Evolutionary conservation across 2,797 vertebrate genomes (phyloP).

Genomic region (Tinamus major): DNA sequence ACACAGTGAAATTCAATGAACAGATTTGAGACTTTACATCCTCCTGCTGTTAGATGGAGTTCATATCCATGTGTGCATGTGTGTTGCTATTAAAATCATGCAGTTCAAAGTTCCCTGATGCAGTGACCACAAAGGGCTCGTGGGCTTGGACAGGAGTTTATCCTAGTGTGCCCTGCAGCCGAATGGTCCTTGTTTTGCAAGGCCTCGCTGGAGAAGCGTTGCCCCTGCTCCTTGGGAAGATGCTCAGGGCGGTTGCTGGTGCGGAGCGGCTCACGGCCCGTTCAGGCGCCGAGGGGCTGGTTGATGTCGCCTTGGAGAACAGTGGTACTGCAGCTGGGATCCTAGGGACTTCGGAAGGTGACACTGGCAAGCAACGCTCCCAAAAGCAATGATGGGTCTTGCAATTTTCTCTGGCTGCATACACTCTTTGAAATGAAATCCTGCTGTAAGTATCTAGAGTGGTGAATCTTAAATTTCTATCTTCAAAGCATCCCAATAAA

Average conservation of each 20-base stretch:
- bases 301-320: background rate
- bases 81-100: background rate
- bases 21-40: background rate
- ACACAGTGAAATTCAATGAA: background rate
- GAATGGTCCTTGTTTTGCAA: background rate
- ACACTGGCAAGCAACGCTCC: no score
- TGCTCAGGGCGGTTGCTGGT: background rate
- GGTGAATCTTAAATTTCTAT: conserved; percentile 48
- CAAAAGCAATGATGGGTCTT: background rate
- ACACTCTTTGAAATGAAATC: conserved; percentile 2
- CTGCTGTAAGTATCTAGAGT: background rate
- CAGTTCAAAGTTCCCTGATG: background rate
- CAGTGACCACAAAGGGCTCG: background rate
- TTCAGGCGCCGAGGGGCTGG: fast-evolving
- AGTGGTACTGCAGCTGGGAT: background rate
- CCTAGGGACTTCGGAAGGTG: background rate
- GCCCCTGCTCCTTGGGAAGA: fast-evolving
- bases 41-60: background rate
- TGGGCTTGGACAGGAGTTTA: background rate
- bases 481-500: conserved; percentile 33
- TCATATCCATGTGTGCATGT: background rate
- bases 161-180: background rate
- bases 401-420: conserved; percentile 31
- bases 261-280: fast-evolving
- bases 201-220: fast-evolving